A percentile compares a stretch with the other conserved stretches of the same genome.
Conservation (phyloP, 2,113 vertebrate genomes). For the Cranoglanis bouderius region DNA sequence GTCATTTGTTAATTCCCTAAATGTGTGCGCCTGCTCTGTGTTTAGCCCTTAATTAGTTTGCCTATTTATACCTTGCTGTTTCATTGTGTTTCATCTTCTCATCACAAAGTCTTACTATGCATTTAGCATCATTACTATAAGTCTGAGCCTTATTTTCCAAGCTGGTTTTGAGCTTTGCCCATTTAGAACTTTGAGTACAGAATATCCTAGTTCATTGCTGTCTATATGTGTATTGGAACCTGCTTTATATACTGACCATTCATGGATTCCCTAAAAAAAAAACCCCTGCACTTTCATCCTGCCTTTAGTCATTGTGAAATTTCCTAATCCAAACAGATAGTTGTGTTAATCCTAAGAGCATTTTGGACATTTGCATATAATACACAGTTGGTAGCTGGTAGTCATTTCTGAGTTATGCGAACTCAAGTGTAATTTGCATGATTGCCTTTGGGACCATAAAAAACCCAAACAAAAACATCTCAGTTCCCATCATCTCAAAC, state of each 20-base stretch:
- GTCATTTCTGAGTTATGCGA: neutral
- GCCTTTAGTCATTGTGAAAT: neutral
- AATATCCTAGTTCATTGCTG: neutral
- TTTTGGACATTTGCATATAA: neutral
- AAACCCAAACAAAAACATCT: neutral
- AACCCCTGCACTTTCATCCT: neutral
- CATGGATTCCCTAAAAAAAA: neutral
- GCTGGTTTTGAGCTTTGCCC: neutral
- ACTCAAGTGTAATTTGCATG: neutral
- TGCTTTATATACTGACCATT: neutral
- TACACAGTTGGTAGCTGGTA: neutral
- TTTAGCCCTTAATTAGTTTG: neutral
- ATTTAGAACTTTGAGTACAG: neutral
- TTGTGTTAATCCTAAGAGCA: neutral
- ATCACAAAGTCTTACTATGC: neutral
- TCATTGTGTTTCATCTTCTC: neutral
- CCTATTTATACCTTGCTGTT: neutral
- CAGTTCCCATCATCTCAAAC: neutral
- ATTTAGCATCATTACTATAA: neutral
- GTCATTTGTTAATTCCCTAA: neutral
- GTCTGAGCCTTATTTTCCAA: neutral
- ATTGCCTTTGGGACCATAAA: neutral
- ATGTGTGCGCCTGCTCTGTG: neutral
- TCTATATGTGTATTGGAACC: neutral
- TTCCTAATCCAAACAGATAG: neutral